Base-by-base conservation (phyloP, 1,140 invertebrate genomes). In the Argopecten irradians region DNA sequence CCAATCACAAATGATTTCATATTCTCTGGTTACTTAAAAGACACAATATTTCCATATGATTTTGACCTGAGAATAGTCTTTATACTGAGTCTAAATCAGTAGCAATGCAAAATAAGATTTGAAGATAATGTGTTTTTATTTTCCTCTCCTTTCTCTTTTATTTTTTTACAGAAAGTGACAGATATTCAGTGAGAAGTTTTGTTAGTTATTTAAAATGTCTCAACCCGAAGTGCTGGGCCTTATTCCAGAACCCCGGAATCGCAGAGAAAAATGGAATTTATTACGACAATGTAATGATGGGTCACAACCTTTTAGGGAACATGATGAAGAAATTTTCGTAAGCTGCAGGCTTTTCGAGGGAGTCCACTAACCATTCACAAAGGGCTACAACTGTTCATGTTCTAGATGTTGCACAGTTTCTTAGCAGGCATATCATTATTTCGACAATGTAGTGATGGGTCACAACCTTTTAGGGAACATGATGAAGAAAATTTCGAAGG, bases 401-500 rank as follows among this genome's bases (percentile, higher is more conserved):
- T 36, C 33, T 89, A 9, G 88, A 89, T 85, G 83, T 35, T 71
- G 86, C 86, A 0, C 71, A 82, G 33, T 86, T 89, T 84, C 84
- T 83, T 19, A 87, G 43, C 19, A 84, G 83, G 32, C 86, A 89
- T 82, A 89, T 89, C 82, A 89, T 89, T 87, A 89, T 36, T 86
- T 28, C 39, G 82, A 89, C 39, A 89, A 89, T 84, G 36, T 87
- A 55, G 86, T 36, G n/a, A 28, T 89, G 32, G 86, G 88, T 82
- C 86, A 89, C 82, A 87, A 89, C 86, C 39, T 33, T 34, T 55
- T 89, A 1, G 88, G 83, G 14, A 46, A 85, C 2, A 83, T 89
- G 71, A 89, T 89, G 85, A 34, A 86, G 32, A 86, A 83, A 83
- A 86, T 89, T 41, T 85, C 43, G 43, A 41, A 34, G 33, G 35